These are phyloP conservation scores for Actinostola sp. DNA, from an alignment of 92 coral and sea anemone genomes.

Conservation along the genomic window DNA sequence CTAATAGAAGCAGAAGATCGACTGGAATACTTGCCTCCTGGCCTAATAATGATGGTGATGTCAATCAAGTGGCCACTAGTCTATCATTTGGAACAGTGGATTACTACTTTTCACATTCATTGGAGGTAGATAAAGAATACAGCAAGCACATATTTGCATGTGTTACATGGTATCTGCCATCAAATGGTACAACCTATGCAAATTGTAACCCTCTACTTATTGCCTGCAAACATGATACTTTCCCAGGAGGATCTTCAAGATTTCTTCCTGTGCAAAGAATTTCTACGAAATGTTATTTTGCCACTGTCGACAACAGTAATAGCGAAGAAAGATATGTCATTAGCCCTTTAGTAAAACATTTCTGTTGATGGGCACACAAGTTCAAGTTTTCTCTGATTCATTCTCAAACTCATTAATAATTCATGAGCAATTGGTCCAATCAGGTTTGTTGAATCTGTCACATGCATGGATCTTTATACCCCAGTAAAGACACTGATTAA, in stretches of 20 bases:
- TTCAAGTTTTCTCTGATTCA: too few species aligned
- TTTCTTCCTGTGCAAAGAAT: too few species aligned
- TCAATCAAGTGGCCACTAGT: not conserved
- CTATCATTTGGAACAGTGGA: constrained; percentile 27
- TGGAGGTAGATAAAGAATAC: constrained; percentile 19
- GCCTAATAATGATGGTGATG: constrained; percentile 42
- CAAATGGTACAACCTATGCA: constrained; percentile 2
- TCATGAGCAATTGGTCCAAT: too few species aligned
- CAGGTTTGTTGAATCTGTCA: too few species aligned
- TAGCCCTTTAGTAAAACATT: not conserved
- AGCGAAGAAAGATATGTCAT: constrained; percentile 4
- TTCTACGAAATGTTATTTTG: constrained; percentile 18
- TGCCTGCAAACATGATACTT: not conserved
- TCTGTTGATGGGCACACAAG: not conserved
- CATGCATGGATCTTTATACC: too few species aligned
- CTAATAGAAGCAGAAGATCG: constrained; percentile 8
- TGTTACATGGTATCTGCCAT: too few species aligned
- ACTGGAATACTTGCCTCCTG: constrained; percentile 47
- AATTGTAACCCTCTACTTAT: not conserved
- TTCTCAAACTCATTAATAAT: too few species aligned
- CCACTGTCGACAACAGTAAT: not conserved
- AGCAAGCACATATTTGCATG: constrained; percentile 50
- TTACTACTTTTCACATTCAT: constrained; percentile 43
- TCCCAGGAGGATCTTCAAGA: constrained; percentile 42
- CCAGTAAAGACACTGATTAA: too few species aligned